phyloP scores from a whole-genome alignment of 2,113 vertebrate species.

The Poeciliopsis turrubarensis region DNA sequence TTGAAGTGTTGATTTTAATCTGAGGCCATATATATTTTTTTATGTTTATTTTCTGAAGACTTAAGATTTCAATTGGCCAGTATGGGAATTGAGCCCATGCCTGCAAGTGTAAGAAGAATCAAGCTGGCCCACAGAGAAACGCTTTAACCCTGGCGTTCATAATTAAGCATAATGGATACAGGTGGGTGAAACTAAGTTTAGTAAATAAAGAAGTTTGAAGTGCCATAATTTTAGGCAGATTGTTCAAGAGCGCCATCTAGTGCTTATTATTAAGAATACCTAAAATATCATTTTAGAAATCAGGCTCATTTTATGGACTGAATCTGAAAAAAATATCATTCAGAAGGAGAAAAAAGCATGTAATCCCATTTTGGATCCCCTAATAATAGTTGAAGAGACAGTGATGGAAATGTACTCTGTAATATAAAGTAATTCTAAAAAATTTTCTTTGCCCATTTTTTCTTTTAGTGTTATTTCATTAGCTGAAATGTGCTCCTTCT shows the following conservation, averaged over 20 bases:
- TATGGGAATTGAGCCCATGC: no score
- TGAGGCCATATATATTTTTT: no score
- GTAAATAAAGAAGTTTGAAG: background rate
- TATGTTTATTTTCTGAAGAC: no score
- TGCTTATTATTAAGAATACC: slow-evolving; percentile 14
- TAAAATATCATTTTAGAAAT: background rate
- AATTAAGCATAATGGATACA: slow-evolving; percentile 15
- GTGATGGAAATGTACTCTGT: slow-evolving; percentile 70
- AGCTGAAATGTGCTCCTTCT: slow-evolving; percentile 72
- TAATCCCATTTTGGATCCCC: slow-evolving; percentile 30
- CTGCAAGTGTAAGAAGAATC: background rate
- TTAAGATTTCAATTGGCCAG: no score
- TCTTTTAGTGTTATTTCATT: slow-evolving; percentile 71
- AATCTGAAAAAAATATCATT: slow-evolving; percentile 10
- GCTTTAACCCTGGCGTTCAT: slow-evolving; percentile 6
- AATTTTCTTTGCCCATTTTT: slow-evolving; percentile 38
- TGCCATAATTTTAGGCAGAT: slow-evolving; percentile 1
- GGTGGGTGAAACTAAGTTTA: slow-evolving; percentile 28
- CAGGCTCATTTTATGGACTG: slow-evolving; percentile 28
- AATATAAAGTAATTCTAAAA: slow-evolving; percentile 68
- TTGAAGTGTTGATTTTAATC: no score
- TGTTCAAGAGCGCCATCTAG: slow-evolving; percentile 74
- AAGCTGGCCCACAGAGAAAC: background rate
- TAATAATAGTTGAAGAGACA: slow-evolving; percentile 66
- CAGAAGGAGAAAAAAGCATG: slow-evolving; percentile 15